These are phyloP conservation scores for Trichogramma pretiosum DNA, from an alignment of 1,140 invertebrate species.

Conservation along the genomic window DNA sequence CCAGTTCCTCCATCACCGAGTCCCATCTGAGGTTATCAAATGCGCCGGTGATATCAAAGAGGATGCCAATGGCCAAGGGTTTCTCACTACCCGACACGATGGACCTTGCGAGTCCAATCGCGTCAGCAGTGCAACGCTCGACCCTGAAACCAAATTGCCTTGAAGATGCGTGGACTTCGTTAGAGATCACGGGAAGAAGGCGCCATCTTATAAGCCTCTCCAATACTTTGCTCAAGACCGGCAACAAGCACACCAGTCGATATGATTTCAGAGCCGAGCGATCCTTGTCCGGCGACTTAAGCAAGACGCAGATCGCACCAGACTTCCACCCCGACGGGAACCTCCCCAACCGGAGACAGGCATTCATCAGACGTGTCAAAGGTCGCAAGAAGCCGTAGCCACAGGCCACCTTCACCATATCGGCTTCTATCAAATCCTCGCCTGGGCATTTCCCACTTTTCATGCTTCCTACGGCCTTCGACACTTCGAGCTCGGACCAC, in stretches of 20 bases:
- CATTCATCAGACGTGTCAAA: conserved; percentile 8
- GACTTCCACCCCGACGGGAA: conserved; percentile 31
- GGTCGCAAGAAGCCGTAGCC: neutral
- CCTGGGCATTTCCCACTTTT: conserved; percentile 1
- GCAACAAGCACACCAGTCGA: conserved; percentile 25
- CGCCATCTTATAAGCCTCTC: conserved; percentile 22
- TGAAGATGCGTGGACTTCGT: neutral
- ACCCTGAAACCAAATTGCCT: neutral
- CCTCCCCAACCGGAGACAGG: conserved; percentile 10
- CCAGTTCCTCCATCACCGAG: no score
- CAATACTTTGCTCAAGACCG: conserved; percentile 26
- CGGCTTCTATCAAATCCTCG: neutral
- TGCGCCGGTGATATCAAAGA: no score
- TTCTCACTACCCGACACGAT: neutral
- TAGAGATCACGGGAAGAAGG: neutral
- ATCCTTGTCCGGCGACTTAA: conserved; percentile 21
- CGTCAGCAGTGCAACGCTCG: no score
- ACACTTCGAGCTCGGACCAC: neutral
- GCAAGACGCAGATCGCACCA: conserved; percentile 23
- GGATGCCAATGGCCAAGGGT: neutral
- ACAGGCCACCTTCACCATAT: neutral
- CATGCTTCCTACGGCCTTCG: neutral
- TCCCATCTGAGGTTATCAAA: no score
- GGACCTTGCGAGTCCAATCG: neutral
- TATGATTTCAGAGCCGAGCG: conserved; percentile 21